Evolutionary conservation across 1,140 invertebrate genomes (phyloP).

Genomic region (Ips typographus): DNA sequence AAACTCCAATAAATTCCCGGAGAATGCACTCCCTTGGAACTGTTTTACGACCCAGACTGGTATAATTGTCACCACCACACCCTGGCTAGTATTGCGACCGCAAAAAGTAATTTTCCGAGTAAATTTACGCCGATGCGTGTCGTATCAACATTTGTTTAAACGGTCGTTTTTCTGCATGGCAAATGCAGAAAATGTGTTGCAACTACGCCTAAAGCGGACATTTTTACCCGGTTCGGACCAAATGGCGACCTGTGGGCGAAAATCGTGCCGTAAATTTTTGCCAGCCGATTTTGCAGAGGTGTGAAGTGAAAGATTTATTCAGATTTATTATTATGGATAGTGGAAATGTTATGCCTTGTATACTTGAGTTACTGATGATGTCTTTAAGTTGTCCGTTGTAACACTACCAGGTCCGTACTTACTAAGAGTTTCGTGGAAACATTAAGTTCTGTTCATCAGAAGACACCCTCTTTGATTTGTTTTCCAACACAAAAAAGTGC

Average conservation of each 20-base stretch:
- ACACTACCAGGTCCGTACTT: no score
- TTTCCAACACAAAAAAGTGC: no score
- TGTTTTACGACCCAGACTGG: not conserved
- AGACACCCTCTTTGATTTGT: no score
- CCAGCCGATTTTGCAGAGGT: constrained; percentile 26
- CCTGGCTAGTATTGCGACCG: not conserved
- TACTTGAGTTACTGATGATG: constrained; percentile 4
- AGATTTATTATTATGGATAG: constrained; percentile 21
- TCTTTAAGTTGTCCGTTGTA: no score
- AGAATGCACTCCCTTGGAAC: not conserved
- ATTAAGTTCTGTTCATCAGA: no score
- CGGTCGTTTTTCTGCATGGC: not conserved
- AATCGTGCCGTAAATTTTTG: constrained; percentile 23
- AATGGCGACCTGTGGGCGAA: constrained; percentile 29
- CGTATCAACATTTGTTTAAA: constrained; percentile 22
- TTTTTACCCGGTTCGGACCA: constrained; percentile 18
- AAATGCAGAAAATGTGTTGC: constrained; percentile 28
- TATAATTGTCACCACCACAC: constrained; percentile 14
- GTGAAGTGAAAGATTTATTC: constrained; percentile 30
- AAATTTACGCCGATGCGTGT: constrained; percentile 19
- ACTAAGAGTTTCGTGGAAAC: no score
- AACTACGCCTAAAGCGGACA: constrained; percentile 22
- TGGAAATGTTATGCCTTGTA: not conserved
- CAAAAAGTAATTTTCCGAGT: constrained; percentile 13
- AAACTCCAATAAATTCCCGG: not conserved